Conservation (phyloP, 2,888 invertebrate species). For the Eudemis profundana region DNA sequence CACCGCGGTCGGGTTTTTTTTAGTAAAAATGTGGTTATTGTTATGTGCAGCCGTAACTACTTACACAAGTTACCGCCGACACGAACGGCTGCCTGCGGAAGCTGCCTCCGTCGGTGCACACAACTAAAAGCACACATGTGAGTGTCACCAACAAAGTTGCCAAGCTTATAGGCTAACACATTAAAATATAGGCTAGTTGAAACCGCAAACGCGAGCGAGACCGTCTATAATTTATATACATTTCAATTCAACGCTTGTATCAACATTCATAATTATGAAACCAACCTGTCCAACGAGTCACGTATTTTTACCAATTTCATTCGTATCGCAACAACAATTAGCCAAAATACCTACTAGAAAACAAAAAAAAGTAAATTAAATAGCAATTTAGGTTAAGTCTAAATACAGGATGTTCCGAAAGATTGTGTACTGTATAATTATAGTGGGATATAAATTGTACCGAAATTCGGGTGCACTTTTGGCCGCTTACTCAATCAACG, state of each 20-base stretch:
- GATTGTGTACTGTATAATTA: conserved; percentile 15
- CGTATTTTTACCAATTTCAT: background rate
- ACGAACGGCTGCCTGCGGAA: too few relatives aligned
- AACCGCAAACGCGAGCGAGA: too few relatives aligned
- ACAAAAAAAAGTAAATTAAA: background rate
- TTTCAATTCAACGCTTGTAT: too few relatives aligned
- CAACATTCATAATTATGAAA: background rate
- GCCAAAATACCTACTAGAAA: background rate
- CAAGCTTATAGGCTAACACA: too few relatives aligned
- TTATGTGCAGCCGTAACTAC: too few relatives aligned
- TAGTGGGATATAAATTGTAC: conserved; percentile 12
- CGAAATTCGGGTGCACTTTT: conserved; percentile 24
- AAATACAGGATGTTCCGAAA: conserved; percentile 20
- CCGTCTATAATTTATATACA: background rate
- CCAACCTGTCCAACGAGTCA: background rate
- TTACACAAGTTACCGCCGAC: too few relatives aligned
- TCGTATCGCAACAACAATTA: background rate
- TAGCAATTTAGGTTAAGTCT: background rate
- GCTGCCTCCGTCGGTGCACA: too few relatives aligned
- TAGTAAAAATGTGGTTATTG: too few relatives aligned
- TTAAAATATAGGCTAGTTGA: too few relatives aligned
- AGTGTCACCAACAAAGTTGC: too few relatives aligned
- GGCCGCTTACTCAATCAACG: conserved; percentile 24
- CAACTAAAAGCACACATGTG: too few relatives aligned
- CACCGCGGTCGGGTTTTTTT: too few relatives aligned